These are phyloP conservation scores for Tragulus kanchil DNA, from an alignment of 2,113 vertebrate genomes.

Conservation along the genomic window DNA sequence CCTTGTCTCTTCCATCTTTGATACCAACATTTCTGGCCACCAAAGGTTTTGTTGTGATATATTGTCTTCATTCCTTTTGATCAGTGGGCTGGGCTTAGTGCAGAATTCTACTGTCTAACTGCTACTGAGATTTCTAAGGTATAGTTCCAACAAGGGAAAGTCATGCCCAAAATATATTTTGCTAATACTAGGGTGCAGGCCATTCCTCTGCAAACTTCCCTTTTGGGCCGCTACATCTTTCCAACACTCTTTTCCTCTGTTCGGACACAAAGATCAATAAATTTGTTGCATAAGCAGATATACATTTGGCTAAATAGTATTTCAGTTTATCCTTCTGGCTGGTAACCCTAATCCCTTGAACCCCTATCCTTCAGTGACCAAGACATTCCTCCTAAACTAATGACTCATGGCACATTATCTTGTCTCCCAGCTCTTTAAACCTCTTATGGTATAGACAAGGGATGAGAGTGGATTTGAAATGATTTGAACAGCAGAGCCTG, in stretches of 20 bases:
- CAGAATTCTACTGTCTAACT: neutral
- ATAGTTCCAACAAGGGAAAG: neutral
- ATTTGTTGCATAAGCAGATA: neutral
- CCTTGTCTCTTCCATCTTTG: neutral
- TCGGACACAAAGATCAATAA: neutral
- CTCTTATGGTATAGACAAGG: neutral
- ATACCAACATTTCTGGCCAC: neutral
- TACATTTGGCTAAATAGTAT: too few relatives aligned
- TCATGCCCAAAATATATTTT: too few relatives aligned
- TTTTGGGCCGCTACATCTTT: neutral
- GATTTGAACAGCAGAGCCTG: neutral
- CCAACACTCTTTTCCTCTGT: neutral
- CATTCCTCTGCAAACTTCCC: too few relatives aligned
- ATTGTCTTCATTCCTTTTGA: neutral
- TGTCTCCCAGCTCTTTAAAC: neutral
- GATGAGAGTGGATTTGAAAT: neutral
- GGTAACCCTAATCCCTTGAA: neutral
- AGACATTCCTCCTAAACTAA: neutral
- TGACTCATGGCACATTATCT: neutral
- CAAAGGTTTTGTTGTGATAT: neutral
- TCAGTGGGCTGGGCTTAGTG: neutral
- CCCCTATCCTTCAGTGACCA: neutral
- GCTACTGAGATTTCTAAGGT: neutral
- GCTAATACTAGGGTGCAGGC: too few relatives aligned
- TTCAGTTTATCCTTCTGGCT: neutral